Percentiles rank a stretch among this genome's conserved stretches.
phyloP scores from a whole-genome alignment of 2,888 invertebrate genomes.

The Aphodius sticticus region DNA sequence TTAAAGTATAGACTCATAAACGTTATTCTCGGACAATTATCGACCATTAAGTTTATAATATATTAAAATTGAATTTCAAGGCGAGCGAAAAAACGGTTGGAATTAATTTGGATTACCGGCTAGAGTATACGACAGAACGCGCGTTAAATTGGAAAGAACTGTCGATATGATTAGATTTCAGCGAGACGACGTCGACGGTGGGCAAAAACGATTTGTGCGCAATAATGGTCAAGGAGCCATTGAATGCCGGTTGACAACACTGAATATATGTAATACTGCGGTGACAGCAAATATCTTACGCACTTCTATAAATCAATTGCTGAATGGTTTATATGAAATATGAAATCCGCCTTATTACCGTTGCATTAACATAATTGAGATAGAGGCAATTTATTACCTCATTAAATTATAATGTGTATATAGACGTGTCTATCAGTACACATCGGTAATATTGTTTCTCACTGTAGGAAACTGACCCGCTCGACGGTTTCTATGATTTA shows the following conservation, averaged over 20 bases:
- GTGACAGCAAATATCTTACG: slow-evolving; percentile 26
- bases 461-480: background rate
- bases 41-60: slow-evolving; percentile 4
- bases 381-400: slow-evolving; percentile 26
- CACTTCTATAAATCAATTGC: slow-evolving; percentile 22
- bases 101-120: background rate
- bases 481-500: slow-evolving; percentile 11
- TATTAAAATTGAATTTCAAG: background rate
- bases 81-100: background rate
- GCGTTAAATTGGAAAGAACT: background rate
- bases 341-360: slow-evolving; percentile 22
- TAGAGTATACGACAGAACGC: background rate
- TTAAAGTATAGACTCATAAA: background rate
- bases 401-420: slow-evolving; percentile 23
- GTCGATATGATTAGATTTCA: background rate
- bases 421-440: slow-evolving; percentile 22
- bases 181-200: background rate
- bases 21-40: background rate
- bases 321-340: slow-evolving; percentile 23
- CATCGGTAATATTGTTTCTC: slow-evolving; percentile 12
- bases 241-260: slow-evolving; percentile 18
- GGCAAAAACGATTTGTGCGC: slow-evolving; percentile 6
- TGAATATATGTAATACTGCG: slow-evolving; percentile 16
- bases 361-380: slow-evolving; percentile 24
- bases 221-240: slow-evolving; percentile 11